Base-by-base conservation (phyloP, 2,888 invertebrate species). In the Minunthozetes semirufus region DNA sequence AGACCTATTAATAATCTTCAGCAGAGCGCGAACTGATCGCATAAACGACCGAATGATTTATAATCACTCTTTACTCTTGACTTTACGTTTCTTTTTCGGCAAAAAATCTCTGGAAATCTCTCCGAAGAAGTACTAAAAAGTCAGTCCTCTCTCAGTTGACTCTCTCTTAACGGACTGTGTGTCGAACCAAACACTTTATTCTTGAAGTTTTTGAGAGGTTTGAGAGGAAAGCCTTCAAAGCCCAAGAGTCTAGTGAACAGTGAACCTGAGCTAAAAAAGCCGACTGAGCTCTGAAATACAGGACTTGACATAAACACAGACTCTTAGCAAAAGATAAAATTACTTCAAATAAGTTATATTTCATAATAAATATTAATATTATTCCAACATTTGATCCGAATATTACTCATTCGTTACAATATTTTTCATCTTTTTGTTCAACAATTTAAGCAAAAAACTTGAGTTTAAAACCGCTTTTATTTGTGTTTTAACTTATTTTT, bases 11-110 rank as follows among this genome's bases (percentile, higher is more conserved):
- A 63, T 63, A 63, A 63, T 63, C 33, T 33, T 33, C 63, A 63
- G 33, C 38, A 63, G 63, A 17, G 63, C 63, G 61, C 63, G 33
- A 63, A 63, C 63, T 33, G 63, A 63, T 63, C 27, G 63, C 11
- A 63, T 63, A 63, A 63, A 63, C 63, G 63, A 63, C 63, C 63
- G 38, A 63, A 63, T 63, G 63, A 63, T 63, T 63, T 63, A 63
- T 63, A 63, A 63, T 63, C 61, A 63, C 33, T 33, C 38, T 63
- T 63, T 63, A 8, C 19, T 63, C 11, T 25, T 19, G 25, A 33
- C 33, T 33, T 33, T 33, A 33, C 33, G n/a, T 53, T 25, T 53
- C 19, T 19, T 53, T 19, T 53, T 53, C 53, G 53, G n/a, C 8
- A 9, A 53, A 4, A n/a, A n/a, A n/a, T n/a, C n/a, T n/a, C n/a